Conservation (phyloP, 2,797 vertebrate genomes). For the Gadopsis marmoratus region DNA sequence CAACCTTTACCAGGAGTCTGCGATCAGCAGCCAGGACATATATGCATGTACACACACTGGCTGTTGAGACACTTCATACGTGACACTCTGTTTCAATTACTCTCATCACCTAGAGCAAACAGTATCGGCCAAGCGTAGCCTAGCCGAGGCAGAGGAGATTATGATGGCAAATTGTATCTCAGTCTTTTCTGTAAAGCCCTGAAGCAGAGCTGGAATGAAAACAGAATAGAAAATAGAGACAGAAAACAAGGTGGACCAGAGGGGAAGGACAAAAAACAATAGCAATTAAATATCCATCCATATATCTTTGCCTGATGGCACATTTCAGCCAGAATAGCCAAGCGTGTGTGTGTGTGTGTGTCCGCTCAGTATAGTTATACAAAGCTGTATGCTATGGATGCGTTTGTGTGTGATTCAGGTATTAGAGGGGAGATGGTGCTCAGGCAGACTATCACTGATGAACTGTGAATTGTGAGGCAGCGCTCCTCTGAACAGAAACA, state of each 20-base stretch:
- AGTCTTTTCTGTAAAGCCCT: conserved; percentile 65
- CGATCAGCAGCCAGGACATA: conserved; percentile 11
- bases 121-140: conserved; percentile 47
- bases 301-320: conserved; percentile 47
- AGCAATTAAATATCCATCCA: conserved; percentile 60
- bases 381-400: not conserved
- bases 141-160: conserved; percentile 56
- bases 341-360: conserved; percentile 26
- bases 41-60: conserved; percentile 33
- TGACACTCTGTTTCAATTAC: conserved; percentile 53
- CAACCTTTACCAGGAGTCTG: conserved; percentile 25
- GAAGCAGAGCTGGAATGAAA: conserved; percentile 60
- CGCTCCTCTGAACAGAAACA: conserved; percentile 24
- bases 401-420: conserved; percentile 7
- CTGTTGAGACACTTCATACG: conserved; percentile 41
- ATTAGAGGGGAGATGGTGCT: conserved; percentile 7
- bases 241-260: conserved; percentile 50
- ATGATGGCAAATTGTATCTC: conserved; percentile 70
- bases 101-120: conserved; percentile 50
- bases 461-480: conserved; percentile 41
- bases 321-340: conserved; percentile 36
- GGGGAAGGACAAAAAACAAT: conserved; percentile 47
- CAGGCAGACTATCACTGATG: conserved; percentile 35
- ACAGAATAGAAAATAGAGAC: conserved; percentile 45
- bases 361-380: not conserved